Percentiles rank a stretch among this genome's conserved stretches.
Evolutionary conservation across 2,888 invertebrate genomes (phyloP).

Genomic region (Drosophila paranaensis): DNA sequence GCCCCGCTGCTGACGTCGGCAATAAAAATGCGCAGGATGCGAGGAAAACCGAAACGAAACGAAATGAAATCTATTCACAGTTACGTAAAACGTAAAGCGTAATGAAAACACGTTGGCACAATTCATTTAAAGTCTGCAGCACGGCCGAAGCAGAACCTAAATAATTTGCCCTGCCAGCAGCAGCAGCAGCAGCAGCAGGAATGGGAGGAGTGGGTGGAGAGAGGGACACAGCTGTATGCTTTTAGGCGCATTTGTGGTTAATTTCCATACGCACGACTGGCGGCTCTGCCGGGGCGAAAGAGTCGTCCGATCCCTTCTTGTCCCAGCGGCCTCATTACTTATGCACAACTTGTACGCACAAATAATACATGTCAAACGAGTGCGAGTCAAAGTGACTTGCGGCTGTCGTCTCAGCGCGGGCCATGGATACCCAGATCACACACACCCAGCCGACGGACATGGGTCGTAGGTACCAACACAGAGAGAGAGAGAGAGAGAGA

Average conservation of each 20-base stretch:
- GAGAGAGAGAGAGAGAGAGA: too few species aligned
- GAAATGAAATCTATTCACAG: conserved; percentile 49
- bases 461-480: not conserved
- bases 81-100: conserved; percentile 53
- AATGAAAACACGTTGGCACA: conserved; percentile 67
- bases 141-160: conserved; percentile 18
- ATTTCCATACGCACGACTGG: conserved; percentile 65
- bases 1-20: conserved; percentile 38
- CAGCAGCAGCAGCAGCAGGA: not conserved
- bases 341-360: conserved; percentile 81
- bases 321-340: conserved; percentile 60
- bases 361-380: conserved; percentile 78
- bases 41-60: conserved; percentile 55
- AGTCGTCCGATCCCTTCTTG: conserved; percentile 22
- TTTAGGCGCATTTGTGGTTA: conserved; percentile 66
- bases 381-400: conserved; percentile 51
- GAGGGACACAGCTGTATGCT: conserved; percentile 48
- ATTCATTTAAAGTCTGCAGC: conserved; percentile 67
- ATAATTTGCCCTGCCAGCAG: conserved; percentile 44
- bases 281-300: conserved; percentile 14
- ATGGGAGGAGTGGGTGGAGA: not conserved
- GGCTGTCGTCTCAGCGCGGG: conserved; percentile 40
- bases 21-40: conserved; percentile 56
- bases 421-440: conserved; percentile 26
- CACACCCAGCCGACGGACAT: not conserved